Base-by-base conservation (phyloP, 2,888 invertebrate genomes). In the Epistrophe eligans region DNA sequence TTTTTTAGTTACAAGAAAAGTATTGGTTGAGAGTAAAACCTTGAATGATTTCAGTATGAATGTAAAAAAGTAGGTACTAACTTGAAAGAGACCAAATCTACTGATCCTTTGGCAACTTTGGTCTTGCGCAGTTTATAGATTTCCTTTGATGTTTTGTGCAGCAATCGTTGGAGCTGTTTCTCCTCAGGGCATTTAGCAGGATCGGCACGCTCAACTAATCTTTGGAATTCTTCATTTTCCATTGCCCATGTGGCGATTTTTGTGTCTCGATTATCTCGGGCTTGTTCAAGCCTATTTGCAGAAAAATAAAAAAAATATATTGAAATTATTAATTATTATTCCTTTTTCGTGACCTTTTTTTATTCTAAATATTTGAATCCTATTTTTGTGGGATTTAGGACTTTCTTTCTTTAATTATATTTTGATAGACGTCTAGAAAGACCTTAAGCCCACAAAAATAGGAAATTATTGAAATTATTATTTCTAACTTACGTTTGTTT, bases 11-110 rank as follows among this genome's bases (percentile, higher is more conserved):
- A n/a, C n/a, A n/a, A n/a, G n/a, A n/a, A n/a, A n/a, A n/a, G n/a
- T n/a, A n/a, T n/a, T n/a, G n/a, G n/a, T n/a, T n/a, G n/a, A n/a
- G n/a, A n/a, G n/a, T n/a, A n/a, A n/a, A n/a, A n/a, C n/a, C n/a
- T n/a, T n/a, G n/a, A n/a, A n/a, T n/a, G n/a, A n/a, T n/a, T n/a
- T n/a, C n/a, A 32, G 32, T 4, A 6, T 32, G 32, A 7, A 7
- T 4, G 7, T 32, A 32, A 32, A 32, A 32, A 32, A 7, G 1
- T 4, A 32, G 4, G 24, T 52, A 95, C 96, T 95, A 92, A 98
- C 98, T 97, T 97, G 94, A 98, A 98, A 64, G 98, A 97, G 90
- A 98, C 96, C 89, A 98, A 94, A 93, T 98, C 98, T 0, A 98
- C 98, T 91, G 97, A 97, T 88, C 97, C 96, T 90, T 97, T 96